A percentile compares a stretch with the other conserved stretches of the same genome.
Evolutionary conservation across 2,888 invertebrate species (phyloP).

Genomic region (Eristalinus sepulchralis): DNA sequence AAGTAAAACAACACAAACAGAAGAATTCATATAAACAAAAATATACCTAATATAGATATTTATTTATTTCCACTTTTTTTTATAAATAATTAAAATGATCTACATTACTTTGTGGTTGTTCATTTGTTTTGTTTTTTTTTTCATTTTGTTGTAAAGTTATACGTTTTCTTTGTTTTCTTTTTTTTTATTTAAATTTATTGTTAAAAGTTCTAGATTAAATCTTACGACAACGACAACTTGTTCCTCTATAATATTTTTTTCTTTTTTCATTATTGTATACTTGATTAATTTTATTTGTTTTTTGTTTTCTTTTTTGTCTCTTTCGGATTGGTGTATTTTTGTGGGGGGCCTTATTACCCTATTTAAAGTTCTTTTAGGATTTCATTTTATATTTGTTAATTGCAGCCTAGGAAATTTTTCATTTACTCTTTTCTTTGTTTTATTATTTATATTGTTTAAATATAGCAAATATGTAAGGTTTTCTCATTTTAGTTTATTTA

Average conservation of each 20-base stretch:
- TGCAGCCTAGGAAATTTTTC: conserved; percentile 56
- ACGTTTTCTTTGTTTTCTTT: conserved; percentile 27
- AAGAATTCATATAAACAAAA: conserved; percentile 36
- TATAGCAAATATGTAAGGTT: conserved; percentile 59
- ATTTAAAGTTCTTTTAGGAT: conserved; percentile 50
- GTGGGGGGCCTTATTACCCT: conserved; percentile 37
- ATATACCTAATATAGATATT: conserved; percentile 71
- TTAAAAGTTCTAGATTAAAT: conserved; percentile 64
- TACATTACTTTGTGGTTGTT: conserved; percentile 64
- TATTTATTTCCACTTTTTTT: conserved; percentile 40
- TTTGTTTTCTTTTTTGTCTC: conserved; percentile 47
- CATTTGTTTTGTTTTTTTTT: conserved; percentile 9
- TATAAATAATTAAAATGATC: conserved; percentile 55
- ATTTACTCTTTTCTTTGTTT: background rate
- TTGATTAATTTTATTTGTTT: conserved; percentile 61
- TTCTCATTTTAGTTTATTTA: conserved; percentile 21
- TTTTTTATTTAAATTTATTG: conserved; percentile 56
- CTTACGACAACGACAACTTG: conserved; percentile 71
- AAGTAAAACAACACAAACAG: conserved; percentile 34
- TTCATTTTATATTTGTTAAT: conserved; percentile 49
- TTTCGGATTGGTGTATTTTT: conserved; percentile 67
- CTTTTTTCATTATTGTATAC: conserved; percentile 57
- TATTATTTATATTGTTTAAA: conserved; percentile 25
- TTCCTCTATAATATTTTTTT: conserved; percentile 62
- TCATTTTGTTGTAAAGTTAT: conserved; percentile 28